Evolutionary conservation across 2,113 vertebrate species (phyloP).

Genomic region (Melospiza melodia): DNA sequence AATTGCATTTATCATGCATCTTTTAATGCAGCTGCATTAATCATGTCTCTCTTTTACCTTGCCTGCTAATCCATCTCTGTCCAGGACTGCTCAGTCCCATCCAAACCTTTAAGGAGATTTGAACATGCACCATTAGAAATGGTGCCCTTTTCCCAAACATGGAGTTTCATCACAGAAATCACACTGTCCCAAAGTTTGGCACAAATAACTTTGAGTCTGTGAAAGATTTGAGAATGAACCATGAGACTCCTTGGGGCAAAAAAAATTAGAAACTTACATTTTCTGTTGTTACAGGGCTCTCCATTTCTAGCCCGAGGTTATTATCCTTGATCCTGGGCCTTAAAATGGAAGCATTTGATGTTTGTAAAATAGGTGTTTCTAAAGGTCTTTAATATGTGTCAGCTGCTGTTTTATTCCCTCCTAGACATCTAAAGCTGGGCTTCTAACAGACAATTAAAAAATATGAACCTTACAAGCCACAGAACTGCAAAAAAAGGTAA

Average conservation of each 20-base stretch:
- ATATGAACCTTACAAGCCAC: neutral
- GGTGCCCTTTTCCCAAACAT: neutral
- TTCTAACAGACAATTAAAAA: neutral
- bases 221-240: neutral
- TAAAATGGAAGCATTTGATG: constrained; percentile 14
- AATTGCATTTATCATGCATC: constrained; percentile 44
- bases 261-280: neutral
- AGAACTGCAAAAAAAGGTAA: neutral
- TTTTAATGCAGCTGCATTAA: constrained; percentile 45
- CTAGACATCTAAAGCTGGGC: neutral
- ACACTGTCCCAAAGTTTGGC: neutral
- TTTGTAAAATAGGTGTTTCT: neutral
- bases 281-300: neutral
- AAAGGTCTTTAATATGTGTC: neutral
- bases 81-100: neutral
- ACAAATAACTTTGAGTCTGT: neutral
- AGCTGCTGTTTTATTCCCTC: neutral
- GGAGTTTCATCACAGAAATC: neutral
- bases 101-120: neutral
- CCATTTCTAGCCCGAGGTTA: neutral
- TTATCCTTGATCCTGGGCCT: neutral
- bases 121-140: neutral
- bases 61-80: constrained; percentile 43
- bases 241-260: neutral
- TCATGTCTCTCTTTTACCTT: constrained; percentile 23